Conservation (phyloP, 2,797 vertebrate genomes). For the Aulostomus chinensis region DNA sequence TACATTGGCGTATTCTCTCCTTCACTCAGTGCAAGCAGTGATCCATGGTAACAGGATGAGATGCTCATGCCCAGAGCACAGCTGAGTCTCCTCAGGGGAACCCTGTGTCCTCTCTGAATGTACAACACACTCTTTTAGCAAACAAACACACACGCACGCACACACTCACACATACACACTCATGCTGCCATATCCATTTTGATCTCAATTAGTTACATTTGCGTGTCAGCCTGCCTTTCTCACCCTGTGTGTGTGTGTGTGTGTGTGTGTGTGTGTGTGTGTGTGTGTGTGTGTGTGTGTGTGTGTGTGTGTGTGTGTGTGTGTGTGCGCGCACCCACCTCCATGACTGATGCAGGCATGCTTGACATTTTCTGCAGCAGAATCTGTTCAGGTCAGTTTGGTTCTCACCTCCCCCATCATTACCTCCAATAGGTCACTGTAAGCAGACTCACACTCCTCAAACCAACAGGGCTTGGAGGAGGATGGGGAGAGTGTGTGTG, state of each 20-base stretch:
- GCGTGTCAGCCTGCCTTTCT: not conserved
- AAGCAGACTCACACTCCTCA: slow-evolving; percentile 46
- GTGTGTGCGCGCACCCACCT: slow-evolving; percentile 23
- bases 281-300: slow-evolving; percentile 9
- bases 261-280: slow-evolving; percentile 17
- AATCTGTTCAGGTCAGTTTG: slow-evolving; percentile 71
- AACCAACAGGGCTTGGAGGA: slow-evolving; percentile 35
- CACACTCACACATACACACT: slow-evolving; percentile 14
- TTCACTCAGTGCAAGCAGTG: slow-evolving; percentile 73
- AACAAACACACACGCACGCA: too few species aligned
- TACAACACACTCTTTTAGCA: slow-evolving; percentile 50
- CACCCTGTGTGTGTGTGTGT: slow-evolving; percentile 8
- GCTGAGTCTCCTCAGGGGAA: slow-evolving; percentile 83
- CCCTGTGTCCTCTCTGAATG: slow-evolving; percentile 63
- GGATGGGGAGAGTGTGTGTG: slow-evolving; percentile 1
- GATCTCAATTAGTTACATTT: slow-evolving; percentile 44
- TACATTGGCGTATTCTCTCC: slow-evolving; percentile 50
- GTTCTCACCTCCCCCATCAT: slow-evolving; percentile 66
- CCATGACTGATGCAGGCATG: slow-evolving; percentile 60
- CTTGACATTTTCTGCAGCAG: slow-evolving; percentile 74
- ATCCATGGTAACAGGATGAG: slow-evolving; percentile 82
- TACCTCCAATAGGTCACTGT: slow-evolving; percentile 72
- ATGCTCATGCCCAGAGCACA: slow-evolving; percentile 79
- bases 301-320: slow-evolving; percentile 18
- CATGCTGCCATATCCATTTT: slow-evolving; percentile 33